Base-by-base conservation (phyloP, 2,113 vertebrate species). In the Hassar affinis region DNA sequence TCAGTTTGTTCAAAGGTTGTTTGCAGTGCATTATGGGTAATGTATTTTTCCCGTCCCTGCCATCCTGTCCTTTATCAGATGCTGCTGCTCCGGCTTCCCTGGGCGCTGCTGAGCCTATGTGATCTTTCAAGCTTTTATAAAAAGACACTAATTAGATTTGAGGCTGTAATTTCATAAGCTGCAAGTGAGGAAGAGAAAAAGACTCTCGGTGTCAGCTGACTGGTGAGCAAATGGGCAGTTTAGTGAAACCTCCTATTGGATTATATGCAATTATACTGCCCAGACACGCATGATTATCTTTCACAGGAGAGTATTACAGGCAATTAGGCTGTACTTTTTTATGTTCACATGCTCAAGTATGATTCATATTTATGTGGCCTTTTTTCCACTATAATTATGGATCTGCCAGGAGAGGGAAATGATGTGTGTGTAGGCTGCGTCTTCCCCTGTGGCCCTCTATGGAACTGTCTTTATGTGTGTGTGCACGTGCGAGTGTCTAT, bases 81-180 rank as follows among this genome's bases (percentile, higher is more conserved):
- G 47, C 45, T 74, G 61, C 56, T 68, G 49, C 68, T 49, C 69
- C 42, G 84, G 62, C 77, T 89, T 90, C 87, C 88, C 71, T 69
- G 80, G 85, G 89, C 86, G 80, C 59, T 62, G 52, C 52, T 56
- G 42, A 54, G 75, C 77, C 51, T 87, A 86, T 71, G 27, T 79
- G 68, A 80, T 81, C 64, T 84, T 68, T 79, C 85, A 86, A 86
- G 84, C 81, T 89, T 91, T 91, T 88, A 91, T 90, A 93, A 92
- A 92, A 93, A 90, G 91, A 89, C 83, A 75, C 88, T 92, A 92
- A 93, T 92, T 92, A 90, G 85, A 91, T 89, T 77, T 89, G 69
- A n/a, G 71, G 88, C 80, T 84, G 85, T 90, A 88, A 91, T 80
- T 88, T 87, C 87, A 91, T 92, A 82, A 83, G 78, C 64, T 86